phyloP scores from a whole-genome alignment of 2,797 vertebrate genomes.

The Heterohyrax brucei region DNA sequence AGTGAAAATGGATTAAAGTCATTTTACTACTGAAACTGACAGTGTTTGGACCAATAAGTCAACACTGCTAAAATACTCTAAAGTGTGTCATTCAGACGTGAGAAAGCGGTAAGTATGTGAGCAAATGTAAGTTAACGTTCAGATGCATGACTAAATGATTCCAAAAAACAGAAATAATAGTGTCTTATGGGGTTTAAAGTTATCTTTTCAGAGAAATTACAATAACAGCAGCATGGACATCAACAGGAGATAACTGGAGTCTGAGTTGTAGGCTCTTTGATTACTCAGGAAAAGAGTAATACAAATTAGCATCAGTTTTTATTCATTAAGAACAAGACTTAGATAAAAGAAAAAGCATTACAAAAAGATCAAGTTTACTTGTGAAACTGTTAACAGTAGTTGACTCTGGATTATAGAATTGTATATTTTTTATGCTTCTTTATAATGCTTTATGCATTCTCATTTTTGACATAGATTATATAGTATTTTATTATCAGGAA shows the following conservation, averaged over 20 bases:
- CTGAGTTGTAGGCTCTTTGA: not conserved
- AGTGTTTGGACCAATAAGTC: not conserved
- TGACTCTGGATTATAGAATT: not conserved
- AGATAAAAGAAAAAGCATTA: not conserved
- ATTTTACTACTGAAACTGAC: not conserved
- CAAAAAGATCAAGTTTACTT: not conserved
- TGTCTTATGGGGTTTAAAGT: not conserved
- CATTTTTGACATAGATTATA: not conserved
- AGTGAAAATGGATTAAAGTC: not conserved
- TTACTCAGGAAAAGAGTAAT: not conserved
- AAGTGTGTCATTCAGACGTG: not conserved
- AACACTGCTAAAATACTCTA: not conserved
- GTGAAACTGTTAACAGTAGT: not conserved
- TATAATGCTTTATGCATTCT: constrained; percentile 11
- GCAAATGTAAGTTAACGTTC: constrained; percentile 26
- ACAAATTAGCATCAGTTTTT: not conserved
- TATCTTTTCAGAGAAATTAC: not conserved
- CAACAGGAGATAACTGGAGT: not conserved
- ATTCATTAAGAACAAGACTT: not conserved
- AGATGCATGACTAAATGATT: not conserved
- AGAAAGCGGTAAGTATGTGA: not conserved
- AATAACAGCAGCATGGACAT: not conserved
- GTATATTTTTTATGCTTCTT: not conserved
- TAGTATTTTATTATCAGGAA: constrained; percentile 4
- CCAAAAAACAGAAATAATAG: not conserved